Base-by-base conservation (phyloP, 2,888 invertebrate species). In the Mesodorylaimus sp. region DNA sequence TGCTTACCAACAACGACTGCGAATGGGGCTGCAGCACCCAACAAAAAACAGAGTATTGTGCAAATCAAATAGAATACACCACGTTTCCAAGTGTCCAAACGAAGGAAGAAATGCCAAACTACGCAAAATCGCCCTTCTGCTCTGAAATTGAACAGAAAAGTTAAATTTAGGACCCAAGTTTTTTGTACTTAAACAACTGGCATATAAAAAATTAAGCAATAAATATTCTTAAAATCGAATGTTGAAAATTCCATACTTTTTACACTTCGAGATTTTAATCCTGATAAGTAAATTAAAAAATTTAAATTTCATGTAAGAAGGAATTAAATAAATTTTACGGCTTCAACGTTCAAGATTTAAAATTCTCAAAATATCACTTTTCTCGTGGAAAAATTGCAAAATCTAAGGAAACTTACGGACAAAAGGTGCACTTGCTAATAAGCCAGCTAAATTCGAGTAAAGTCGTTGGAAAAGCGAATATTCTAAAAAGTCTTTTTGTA, bases 341-440 rank as follows among this genome's bases (percentile, higher is more conserved):
- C n/a, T n/a, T n/a, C n/a, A n/a, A n/a, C n/a, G n/a, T n/a, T n/a
- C n/a, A n/a, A n/a, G n/a, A n/a, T n/a, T n/a, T n/a, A n/a, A n/a
- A n/a, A n/a, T n/a, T n/a, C n/a, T n/a, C n/a, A n/a, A n/a, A n/a
- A n/a, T n/a, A n/a, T n/a, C n/a, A n/a, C n/a, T n/a, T n/a, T n/a
- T n/a, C n/a, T n/a, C n/a, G n/a, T n/a, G n/a, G n/a, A n/a, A n/a
- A n/a, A n/a, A n/a, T n/a, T n/a, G n/a, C n/a, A n/a, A n/a, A n/a
- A n/a, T n/a, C n/a, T n/a, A n/a, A n/a, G n/a, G n/a, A n/a, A n/a
- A 25, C 24, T 43, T 43, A 43, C 44, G 26, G 44, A 19, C 44
- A 43, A 26, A 26, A n/a, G 24, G 24, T 43, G 44, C 44, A 43
- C 24, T 13, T 19, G 26, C 24, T 43, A 7, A 43, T 26, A 24